Evolutionary conservation across 2,797 vertebrate genomes (phyloP), one percentile per base, ranked within the genome.

Genomic region (Bucorvus abyssinicus): DNA sequence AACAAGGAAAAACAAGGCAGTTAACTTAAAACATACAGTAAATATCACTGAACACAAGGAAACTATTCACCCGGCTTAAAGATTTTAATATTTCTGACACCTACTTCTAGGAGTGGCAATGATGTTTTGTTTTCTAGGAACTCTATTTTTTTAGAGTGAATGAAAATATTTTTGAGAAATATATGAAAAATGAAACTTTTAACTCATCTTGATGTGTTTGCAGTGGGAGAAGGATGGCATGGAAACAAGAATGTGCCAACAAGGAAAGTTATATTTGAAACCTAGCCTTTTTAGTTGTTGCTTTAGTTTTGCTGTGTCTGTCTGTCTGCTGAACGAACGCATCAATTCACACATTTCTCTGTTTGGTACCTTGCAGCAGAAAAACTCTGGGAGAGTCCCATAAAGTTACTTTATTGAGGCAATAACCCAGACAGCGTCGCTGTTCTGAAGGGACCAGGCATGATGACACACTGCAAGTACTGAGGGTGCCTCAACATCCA

Each of bases 141-240:
- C 5, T 19, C 36, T 20, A 5, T 14, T 12, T 44, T 40, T 79
- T 84, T 79, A n/a, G 21, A 38, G 1, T 12, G 4, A 71, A 78
- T 38, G 0, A 76, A 42, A 61, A 0, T 18, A 4, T 12, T 92
- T 93, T 56, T 27, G 22, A 77, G 24, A 90, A 71, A 53, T 18
- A 22, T 2, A 42, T 1, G 3, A 70, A 74, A 90, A 91, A 34
- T 6, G 0, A 68, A 70, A 29, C 14, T 27, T 76, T 73, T 53
- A 40, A 63, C 9, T 79, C 26, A 29, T 40, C 3, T 3, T 36
- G 1, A 24, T 32, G 3, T 40, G 24, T n/a, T 55, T 32, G 11
- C 10, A 74, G n/a, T 20, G 24, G 76, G 6, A 76, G 5, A 80
- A 91, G 23, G 27, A 52, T 0, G 0, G 1, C 12, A 40, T 2